Percentiles rank a stretch among this genome's conserved stretches.
Evolutionary conservation across 2,797 vertebrate genomes (phyloP).

Genomic region (Limnodromus scolopaceus): DNA sequence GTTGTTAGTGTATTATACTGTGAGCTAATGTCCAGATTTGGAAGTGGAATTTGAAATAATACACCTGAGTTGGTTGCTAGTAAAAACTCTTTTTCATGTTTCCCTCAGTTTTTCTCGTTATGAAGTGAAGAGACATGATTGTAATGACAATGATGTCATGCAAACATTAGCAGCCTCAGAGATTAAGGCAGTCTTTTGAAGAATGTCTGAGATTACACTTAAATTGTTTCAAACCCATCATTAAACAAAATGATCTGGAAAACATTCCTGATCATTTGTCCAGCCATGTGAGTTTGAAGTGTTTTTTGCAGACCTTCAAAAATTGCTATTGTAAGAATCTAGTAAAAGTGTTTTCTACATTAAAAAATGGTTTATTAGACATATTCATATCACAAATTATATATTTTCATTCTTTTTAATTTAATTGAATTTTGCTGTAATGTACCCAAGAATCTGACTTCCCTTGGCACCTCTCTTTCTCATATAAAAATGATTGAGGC

Average conservation of each 20-base stretch:
- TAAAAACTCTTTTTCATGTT: constrained; percentile 41
- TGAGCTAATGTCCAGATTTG: constrained; percentile 38
- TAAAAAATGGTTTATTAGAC: not conserved
- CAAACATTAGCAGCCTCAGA: constrained; percentile 48
- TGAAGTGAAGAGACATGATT: constrained; percentile 15
- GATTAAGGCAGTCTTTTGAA: constrained; percentile 41
- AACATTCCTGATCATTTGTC: constrained; percentile 24
- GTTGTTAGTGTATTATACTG: not conserved
- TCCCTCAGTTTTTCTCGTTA: constrained; percentile 61
- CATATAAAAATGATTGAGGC: not conserved
- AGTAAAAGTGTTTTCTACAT: not conserved
- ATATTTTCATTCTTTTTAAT: not conserved
- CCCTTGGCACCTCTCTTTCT: not conserved
- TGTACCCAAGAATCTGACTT: not conserved
- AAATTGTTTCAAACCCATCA: constrained; percentile 52
- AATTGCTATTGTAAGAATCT: not conserved
- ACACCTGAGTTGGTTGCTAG: constrained; percentile 15
- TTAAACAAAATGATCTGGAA: constrained; percentile 49
- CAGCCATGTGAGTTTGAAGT: constrained; percentile 25
- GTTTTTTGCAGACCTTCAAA: constrained; percentile 38
- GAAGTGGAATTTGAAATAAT: constrained; percentile 51
- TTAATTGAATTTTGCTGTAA: not conserved
- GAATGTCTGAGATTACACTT: constrained; percentile 51
- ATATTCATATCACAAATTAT: not conserved
- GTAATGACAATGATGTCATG: constrained; percentile 55